Evolutionary conservation across 2,888 invertebrate genomes (phyloP).

Genomic region (Oasisia sp.): DNA sequence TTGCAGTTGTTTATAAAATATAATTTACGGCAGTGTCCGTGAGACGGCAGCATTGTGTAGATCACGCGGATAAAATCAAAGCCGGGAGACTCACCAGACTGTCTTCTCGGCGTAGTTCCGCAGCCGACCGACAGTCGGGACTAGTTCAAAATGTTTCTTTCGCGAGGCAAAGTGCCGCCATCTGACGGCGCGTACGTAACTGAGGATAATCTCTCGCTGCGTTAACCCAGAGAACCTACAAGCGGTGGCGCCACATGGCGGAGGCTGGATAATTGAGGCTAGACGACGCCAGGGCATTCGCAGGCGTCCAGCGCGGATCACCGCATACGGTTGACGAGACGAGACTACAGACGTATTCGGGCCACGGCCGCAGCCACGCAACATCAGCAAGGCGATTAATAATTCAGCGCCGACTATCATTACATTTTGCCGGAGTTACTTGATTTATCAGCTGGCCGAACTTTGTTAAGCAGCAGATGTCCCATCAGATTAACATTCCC

Average conservation of each 20-base stretch:
- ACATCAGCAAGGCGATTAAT: constrained; percentile 1
- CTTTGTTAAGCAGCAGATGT: constrained; percentile 13
- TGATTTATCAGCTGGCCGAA: constrained; percentile 5
- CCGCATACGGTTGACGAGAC: not conserved
- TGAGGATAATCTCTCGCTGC: not conserved
- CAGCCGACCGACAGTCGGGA: too few species aligned
- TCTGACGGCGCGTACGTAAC: too few species aligned
- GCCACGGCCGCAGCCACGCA: not conserved
- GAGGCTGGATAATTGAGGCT: not conserved
- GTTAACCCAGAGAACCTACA: not conserved
- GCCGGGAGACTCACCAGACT: too few species aligned
- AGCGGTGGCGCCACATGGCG: not conserved
- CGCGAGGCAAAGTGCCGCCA: too few species aligned
- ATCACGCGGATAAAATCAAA: too few species aligned
- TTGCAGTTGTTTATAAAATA: too few species aligned
- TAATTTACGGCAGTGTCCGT: too few species aligned
- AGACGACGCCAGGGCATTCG: not conserved
- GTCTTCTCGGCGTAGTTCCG: too few species aligned
- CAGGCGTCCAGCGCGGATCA: not conserved
- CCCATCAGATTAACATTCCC: constrained; percentile 6
- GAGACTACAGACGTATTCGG: not conserved
- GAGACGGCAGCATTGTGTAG: too few species aligned
- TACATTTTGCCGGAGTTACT: constrained; percentile 13
- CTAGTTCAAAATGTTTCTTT: too few species aligned
- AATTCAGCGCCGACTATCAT: not conserved